Conservation (phyloP, 2,113 vertebrate genomes). For the Corythornis cristatus region DNA sequence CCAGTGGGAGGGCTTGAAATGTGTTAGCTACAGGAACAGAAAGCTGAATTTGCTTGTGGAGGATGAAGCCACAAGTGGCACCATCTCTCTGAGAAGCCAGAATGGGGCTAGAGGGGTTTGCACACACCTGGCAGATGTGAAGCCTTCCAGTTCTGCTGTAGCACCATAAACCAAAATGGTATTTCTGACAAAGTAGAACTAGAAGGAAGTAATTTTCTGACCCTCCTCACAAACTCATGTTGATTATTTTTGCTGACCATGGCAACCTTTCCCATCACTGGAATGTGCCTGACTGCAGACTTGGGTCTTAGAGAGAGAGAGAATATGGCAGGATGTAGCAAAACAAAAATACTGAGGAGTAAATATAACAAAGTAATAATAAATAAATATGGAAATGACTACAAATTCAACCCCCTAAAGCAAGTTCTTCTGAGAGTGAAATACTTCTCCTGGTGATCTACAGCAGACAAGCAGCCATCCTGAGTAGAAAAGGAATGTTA, state of each 20-base stretch:
- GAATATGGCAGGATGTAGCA: background rate
- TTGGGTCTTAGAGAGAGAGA: background rate
- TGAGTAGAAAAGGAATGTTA: background rate
- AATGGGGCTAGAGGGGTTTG: background rate
- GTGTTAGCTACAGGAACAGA: background rate
- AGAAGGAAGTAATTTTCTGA: background rate
- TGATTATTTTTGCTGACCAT: background rate
- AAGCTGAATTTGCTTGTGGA: background rate
- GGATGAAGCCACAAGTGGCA: background rate
- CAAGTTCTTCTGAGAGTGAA: background rate
- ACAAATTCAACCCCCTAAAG: background rate
- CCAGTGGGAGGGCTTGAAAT: background rate
- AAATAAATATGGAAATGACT: background rate
- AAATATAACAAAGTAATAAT: background rate
- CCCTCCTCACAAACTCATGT: background rate
- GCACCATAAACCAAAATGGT: background rate
- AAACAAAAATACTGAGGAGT: background rate
- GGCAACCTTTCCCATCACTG: background rate
- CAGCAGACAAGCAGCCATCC: background rate
- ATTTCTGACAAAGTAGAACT: background rate
- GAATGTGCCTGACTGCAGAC: background rate
- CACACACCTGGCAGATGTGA: background rate
- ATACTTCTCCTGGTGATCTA: background rate
- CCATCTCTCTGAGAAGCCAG: accelerated
- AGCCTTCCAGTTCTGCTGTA: background rate